Conservation (phyloP, 2,888 invertebrate genomes). For the Rutpela maculata region DNA sequence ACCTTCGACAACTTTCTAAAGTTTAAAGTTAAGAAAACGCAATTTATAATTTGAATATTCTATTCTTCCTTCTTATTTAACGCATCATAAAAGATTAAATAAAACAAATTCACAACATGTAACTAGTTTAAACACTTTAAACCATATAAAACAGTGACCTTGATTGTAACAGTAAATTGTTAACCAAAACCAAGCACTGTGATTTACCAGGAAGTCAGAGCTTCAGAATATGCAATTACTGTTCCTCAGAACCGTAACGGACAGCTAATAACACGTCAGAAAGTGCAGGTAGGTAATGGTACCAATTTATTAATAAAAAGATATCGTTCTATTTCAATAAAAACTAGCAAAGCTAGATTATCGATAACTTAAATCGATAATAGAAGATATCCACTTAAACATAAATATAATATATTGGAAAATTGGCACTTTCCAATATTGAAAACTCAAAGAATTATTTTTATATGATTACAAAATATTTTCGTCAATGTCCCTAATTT, state of each 20-base stretch:
- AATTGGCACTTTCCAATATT: no score
- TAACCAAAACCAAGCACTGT: background rate
- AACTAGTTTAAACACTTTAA: background rate
- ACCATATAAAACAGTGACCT: conserved; percentile 16
- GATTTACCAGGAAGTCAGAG: background rate
- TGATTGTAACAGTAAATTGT: conserved; percentile 30
- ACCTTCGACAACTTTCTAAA: background rate
- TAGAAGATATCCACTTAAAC: no score
- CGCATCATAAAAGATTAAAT: background rate
- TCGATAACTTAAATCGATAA: no score
- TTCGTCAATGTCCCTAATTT: no score
- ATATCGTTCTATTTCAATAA: background rate
- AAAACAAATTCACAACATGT: conserved; percentile 25
- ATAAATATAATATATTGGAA: no score
- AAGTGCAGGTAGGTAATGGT: background rate
- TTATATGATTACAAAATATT: no score
- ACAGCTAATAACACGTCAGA: background rate
- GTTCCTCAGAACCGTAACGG: background rate
- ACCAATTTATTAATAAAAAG: background rate
- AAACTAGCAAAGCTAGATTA: background rate
- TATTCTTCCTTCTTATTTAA: background rate
- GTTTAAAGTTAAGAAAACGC: no score
- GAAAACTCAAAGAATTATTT: no score
- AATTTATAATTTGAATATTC: no score
- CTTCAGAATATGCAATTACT: background rate